A percentile compares a stretch with the other conserved stretches of the same genome.
These are phyloP conservation scores for Cercocebus atys DNA, from an alignment of 2,113 vertebrate species.

Conservation along the genomic window DNA sequence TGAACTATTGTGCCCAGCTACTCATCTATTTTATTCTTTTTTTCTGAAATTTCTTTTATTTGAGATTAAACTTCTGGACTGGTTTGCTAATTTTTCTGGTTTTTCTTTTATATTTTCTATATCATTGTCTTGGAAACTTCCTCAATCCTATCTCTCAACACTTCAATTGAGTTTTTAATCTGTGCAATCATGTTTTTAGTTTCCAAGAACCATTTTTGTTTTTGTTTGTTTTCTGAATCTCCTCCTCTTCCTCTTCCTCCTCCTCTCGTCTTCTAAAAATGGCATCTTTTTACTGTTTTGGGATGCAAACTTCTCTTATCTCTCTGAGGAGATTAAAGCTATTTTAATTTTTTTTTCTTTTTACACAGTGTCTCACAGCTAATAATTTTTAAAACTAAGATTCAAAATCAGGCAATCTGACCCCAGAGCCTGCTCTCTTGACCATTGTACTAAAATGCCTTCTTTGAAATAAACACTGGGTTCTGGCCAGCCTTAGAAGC, in stretches of 20 bases:
- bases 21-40: neutral
- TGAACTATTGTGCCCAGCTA: too few relatives aligned
- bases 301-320: neutral
- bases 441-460: neutral
- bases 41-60: neutral
- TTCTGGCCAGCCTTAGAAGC: neutral
- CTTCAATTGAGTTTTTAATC: neutral
- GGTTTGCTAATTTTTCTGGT: neutral
- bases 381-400: neutral
- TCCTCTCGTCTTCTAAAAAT: neutral
- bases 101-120: neutral
- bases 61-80: neutral
- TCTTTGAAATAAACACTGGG: neutral
- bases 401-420: neutral
- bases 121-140: neutral
- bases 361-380: neutral
- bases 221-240: slow-evolving; percentile 3
- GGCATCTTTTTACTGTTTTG: neutral
- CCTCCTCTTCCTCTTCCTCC: neutral
- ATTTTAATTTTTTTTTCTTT: neutral
- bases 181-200: neutral
- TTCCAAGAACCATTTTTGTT: neutral
- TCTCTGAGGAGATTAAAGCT: neutral
- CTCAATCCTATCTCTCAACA: neutral
- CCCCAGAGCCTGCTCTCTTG: neutral